Evolutionary conservation across 2,888 invertebrate species (phyloP).

Genomic region (Priocnemis perturbator): DNA sequence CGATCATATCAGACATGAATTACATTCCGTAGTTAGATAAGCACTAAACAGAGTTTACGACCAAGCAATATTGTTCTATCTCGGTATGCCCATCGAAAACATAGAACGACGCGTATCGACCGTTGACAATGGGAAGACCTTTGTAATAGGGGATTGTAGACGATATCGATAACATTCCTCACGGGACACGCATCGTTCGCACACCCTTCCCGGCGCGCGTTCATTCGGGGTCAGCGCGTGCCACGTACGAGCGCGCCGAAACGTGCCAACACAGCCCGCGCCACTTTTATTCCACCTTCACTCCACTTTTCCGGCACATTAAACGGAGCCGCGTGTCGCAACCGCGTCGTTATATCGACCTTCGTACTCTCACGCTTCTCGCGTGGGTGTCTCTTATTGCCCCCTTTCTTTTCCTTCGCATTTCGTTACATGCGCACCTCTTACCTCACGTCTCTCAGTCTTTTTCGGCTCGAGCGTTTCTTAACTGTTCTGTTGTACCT

Average conservation of each 20-base stretch:
- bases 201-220: neutral
- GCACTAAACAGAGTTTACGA: no score
- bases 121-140: no score
- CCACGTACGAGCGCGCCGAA: no score
- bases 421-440: conserved; percentile 1
- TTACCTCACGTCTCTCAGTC: neutral
- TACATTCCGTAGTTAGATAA: no score
- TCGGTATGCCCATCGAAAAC: no score
- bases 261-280: neutral
- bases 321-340: conserved; percentile 19
- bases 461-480: neutral
- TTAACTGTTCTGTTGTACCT: neutral
- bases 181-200: no score
- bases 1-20: no score
- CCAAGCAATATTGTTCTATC: no score
- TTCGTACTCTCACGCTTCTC: conserved; percentile 20
- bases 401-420: conserved; percentile 5
- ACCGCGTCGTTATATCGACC: conserved; percentile 11
- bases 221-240: no score
- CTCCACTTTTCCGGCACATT: conserved; percentile 52
- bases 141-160: no score
- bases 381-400: conserved; percentile 2
- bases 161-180: no score
- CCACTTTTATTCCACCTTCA: conserved; percentile 3
- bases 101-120: no score